Conservation (phyloP, 2,113 vertebrate genomes). For the Apteryx owenii region DNA sequence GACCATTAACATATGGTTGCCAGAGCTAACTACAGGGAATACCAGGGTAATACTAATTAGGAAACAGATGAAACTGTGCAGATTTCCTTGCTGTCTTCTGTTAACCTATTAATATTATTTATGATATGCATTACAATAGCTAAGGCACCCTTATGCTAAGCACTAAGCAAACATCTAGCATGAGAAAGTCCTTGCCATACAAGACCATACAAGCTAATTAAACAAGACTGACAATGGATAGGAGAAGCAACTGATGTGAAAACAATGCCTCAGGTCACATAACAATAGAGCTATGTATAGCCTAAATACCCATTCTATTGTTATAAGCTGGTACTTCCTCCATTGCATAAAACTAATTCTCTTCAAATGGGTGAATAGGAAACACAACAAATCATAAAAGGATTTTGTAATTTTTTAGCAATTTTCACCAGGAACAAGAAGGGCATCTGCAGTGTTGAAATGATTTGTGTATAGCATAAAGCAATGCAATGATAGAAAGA, state of each 20-base stretch:
- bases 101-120: not conserved
- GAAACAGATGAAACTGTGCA: not conserved
- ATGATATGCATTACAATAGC: not conserved
- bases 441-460: not conserved
- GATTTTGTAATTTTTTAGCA: not conserved
- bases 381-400: not conserved
- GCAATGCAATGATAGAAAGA: not conserved
- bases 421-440: not conserved
- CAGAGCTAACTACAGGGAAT: not conserved
- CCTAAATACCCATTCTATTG: not conserved
- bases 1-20: not conserved
- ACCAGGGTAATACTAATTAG: not conserved
- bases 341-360: not conserved
- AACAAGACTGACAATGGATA: not conserved
- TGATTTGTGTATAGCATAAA: not conserved
- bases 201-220: slow-evolving; percentile 1
- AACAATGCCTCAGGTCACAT: not conserved
- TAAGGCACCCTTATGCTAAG: not conserved
- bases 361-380: not conserved
- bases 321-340: not conserved
- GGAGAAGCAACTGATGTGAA: not conserved
- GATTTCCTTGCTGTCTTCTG: not conserved
- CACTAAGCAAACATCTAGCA: not conserved
- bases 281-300: not conserved
- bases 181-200: not conserved